Base-by-base conservation (phyloP, 2,888 invertebrate genomes). In the Phengaris arion region DNA sequence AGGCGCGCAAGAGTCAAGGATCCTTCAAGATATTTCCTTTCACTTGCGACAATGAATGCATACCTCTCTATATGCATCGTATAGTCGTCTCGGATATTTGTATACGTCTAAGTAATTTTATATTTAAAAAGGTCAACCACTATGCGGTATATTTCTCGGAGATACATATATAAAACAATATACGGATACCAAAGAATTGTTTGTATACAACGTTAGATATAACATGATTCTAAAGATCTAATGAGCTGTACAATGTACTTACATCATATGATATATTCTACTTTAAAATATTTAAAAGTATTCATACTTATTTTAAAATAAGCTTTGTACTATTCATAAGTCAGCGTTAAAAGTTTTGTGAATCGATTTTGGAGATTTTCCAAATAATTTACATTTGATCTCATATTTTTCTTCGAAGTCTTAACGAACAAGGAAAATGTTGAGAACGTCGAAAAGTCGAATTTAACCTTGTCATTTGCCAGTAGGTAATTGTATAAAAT, bases 21-120 rank as follows among this genome's bases (percentile, higher is more conserved):
- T 93, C 86, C 91, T 87, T 87, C 88, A 88, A 91, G 90, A 92
- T 92, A 92, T 93, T 93, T 92, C 93, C 93, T 93, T 93, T 93
- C 93, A 93, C 93, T 92, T 89, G 86, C 87, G 90, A 92, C 92
- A 92, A 92, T 92, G 86, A 89, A 85, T 81, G 80, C 81, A 81
- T 81, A 82, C 81, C 79, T 83, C 83, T 81, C 79, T 79, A 79
- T 79, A 75, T 75, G 75, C 77, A 79, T 78, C 77, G 78, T 79
- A 80, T 80, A 81, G 77, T 74, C 79, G 75, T 78, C 73, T 78
- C 45, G 12, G 75, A 69, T 76, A 78, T 79, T 79, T 78, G 78
- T 77, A 74, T 77, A 78, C 73, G 77, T 77, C 78, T 79, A 75
- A 77, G 78, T 78, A 80, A 80, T 77, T 76, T 76, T 78, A 79